phyloP scores from a whole-genome alignment of 2,888 invertebrate genomes.

The Bombyx huttoni region DNA sequence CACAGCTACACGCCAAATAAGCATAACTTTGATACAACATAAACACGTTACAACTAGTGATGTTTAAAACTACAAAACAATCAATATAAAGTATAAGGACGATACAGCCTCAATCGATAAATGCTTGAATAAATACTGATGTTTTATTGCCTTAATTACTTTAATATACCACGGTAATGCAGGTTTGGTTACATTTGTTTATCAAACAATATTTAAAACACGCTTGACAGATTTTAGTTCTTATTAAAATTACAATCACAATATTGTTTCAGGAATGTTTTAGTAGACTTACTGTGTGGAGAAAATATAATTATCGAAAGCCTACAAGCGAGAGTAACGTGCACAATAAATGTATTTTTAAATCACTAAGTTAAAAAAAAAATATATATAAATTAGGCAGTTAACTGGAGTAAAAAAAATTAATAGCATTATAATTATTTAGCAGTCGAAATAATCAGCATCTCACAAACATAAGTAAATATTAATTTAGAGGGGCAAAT shows the following conservation, averaged over 20 bases:
- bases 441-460: too few relatives aligned
- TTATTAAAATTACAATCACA: neutral
- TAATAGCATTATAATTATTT: too few relatives aligned
- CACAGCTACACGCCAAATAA: constrained; percentile 70
- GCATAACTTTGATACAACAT: constrained; percentile 64
- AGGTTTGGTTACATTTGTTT: neutral
- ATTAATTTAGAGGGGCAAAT: too few relatives aligned
- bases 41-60: constrained; percentile 35
- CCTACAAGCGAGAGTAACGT: too few relatives aligned
- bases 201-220: neutral
- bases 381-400: too few relatives aligned
- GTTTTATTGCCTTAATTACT: constrained; percentile 10
- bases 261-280: neutral
- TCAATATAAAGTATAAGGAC: constrained; percentile 8
- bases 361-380: too few relatives aligned
- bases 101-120: constrained; percentile 55
- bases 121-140: constrained; percentile 60
- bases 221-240: neutral
- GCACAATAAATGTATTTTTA: too few relatives aligned
- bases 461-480: too few relatives aligned
- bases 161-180: neutral
- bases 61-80: constrained; percentile 58
- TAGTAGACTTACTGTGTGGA: too few relatives aligned
- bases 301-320: too few relatives aligned
- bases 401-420: too few relatives aligned